Evolutionary conservation across 2,888 invertebrate species (phyloP).

Genomic region (Synergus umbraculus): DNA sequence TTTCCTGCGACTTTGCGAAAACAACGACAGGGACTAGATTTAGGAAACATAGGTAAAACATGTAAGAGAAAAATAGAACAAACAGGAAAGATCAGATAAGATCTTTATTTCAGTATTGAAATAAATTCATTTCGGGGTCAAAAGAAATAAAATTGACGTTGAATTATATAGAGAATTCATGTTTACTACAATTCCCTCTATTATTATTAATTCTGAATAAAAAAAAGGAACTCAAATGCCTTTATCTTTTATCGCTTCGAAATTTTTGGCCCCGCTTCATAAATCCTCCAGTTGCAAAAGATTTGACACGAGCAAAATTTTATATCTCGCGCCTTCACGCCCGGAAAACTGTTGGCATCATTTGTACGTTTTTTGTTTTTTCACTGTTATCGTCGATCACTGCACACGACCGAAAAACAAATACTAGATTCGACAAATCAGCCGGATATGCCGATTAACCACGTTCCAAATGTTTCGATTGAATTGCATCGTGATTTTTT

Average conservation of each 20-base stretch:
- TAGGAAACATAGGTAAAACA: slow-evolving; percentile 20
- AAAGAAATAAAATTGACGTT: no score
- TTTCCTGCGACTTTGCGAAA: slow-evolving; percentile 45
- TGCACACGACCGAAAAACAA: slow-evolving; percentile 49
- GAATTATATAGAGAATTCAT: no score
- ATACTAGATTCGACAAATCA: slow-evolving; percentile 54
- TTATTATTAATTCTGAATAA: no score
- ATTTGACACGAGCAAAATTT: not conserved
- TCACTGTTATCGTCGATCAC: slow-evolving; percentile 14
- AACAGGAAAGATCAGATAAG: not conserved
- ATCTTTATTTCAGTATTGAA: not conserved
- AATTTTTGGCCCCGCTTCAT: not conserved
- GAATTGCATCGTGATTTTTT: slow-evolving; percentile 57
- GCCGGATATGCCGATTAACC: slow-evolving; percentile 56
- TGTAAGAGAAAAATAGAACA: not conserved
- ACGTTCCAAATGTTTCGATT: slow-evolving; percentile 56
- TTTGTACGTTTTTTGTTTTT: not conserved
- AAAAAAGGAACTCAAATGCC: not conserved
- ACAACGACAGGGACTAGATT: slow-evolving; percentile 31
- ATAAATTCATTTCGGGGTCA: no score
- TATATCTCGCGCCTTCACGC: not conserved
- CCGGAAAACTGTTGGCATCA: not conserved
- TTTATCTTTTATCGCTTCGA: not conserved
- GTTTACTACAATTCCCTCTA: no score
- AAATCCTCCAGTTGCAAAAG: not conserved